Base-by-base conservation (phyloP, 2,888 invertebrate species). In the Erebia epiphron region DNA sequence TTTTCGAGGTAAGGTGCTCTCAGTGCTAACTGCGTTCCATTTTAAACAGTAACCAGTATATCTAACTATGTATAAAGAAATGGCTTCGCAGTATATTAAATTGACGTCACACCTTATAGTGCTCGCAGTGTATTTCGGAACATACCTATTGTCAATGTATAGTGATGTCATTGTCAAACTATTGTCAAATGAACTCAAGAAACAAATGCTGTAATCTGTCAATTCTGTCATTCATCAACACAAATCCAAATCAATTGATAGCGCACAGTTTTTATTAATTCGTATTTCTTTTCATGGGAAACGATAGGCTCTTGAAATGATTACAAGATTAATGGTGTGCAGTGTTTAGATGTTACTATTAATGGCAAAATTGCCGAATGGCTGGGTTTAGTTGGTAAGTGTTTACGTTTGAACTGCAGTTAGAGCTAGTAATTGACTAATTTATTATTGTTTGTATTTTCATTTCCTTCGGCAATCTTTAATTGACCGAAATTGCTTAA, bases 331-430 rank as follows among this genome's bases (percentile, higher is more conserved):
- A 78, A 75, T 75, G 58, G 61, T 56, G 66, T 71, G 69, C 75
- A 82, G 82, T 81, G 82, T 85, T 83, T 83, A 82, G 78, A 83
- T 80, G 81, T 78, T 76, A 80, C 79, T 86, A 90, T 93, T 91
- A 85, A 93, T 93, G 93, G 93, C 91, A 87, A 89, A 87, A 85
- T 82, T 85, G 90, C 89, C 94, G 93, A 94, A 94, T 94, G 94
- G 94, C 94, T 91, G 94, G 94, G 85, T 94, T 94, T 88, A 94
- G 91, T 87, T 94, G 94, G 94, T 93, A 79, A 90, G 88, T 82
- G 71, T 67, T 69, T 71, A 67, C 46, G 70, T 65, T 75, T 70
- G 75, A 64, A 77, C 73, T 72, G 69, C 71, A 79, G 75, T 80
- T 79, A 82, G 76, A 79, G 78, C 43, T 64, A 56, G 75, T 54